Percentiles rank a stretch among this genome's conserved stretches.
Evolutionary conservation across 2,797 vertebrate genomes (phyloP).

Genomic region (Acanthiza pusilla): DNA sequence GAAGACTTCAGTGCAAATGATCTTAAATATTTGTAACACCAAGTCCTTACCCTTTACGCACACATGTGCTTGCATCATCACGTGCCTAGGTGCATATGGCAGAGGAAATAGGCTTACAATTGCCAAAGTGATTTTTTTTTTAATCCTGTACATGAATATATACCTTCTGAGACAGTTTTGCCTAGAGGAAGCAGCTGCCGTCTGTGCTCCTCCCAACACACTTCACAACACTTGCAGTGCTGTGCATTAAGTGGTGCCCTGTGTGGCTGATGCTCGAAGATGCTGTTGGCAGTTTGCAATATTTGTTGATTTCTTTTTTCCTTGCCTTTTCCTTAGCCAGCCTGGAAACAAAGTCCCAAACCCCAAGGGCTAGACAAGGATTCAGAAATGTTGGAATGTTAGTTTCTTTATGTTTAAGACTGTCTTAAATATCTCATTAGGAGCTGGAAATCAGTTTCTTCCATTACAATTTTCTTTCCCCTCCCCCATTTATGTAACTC

Average conservation of each 20-base stretch:
- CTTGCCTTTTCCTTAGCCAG: neutral
- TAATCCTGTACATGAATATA: neutral
- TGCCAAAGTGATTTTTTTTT: neutral
- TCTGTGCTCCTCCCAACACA: neutral
- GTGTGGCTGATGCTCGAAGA: neutral
- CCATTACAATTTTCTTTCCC: neutral
- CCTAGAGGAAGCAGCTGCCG: neutral
- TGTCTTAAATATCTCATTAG: neutral
- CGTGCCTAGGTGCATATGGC: neutral
- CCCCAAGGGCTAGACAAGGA: neutral
- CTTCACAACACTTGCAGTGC: neutral
- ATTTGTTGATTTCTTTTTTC: neutral
- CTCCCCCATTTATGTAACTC: conserved; percentile 5
- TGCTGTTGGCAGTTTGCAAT: neutral
- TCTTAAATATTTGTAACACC: neutral
- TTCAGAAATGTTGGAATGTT: neutral
- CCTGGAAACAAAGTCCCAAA: neutral
- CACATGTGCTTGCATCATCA: neutral
- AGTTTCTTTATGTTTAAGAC: neutral
- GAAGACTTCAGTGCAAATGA: neutral
- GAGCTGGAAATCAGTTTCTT: neutral
- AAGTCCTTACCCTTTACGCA: neutral
- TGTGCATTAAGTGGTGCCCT: neutral
- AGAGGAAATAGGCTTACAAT: neutral
- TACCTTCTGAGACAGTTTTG: neutral